phyloP scores from a whole-genome alignment of 2,888 invertebrate species.

The Nycteola revayana region DNA sequence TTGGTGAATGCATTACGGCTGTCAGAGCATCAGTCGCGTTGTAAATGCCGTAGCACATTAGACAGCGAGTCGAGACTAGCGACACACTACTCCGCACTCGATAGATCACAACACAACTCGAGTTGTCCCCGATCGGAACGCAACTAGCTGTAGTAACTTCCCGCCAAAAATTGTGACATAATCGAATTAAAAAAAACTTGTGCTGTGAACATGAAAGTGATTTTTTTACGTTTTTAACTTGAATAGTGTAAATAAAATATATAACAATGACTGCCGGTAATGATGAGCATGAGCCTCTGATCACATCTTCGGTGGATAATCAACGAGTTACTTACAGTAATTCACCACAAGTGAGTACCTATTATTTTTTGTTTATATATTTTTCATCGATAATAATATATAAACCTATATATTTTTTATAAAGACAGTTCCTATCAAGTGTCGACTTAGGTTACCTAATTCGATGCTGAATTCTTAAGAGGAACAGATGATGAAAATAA shows the following conservation, averaged over 20 bases:
- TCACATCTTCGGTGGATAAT: slow-evolving; percentile 69
- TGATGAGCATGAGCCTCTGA: slow-evolving; percentile 77
- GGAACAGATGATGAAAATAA: too few relatives aligned
- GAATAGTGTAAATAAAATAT: slow-evolving; percentile 19
- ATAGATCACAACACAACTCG: neutral
- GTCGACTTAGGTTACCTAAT: too few relatives aligned
- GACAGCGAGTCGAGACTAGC: neutral
- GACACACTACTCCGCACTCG: too few relatives aligned
- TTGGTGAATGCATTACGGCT: too few relatives aligned
- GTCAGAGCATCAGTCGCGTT: too few relatives aligned
- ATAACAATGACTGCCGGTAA: slow-evolving; percentile 66
- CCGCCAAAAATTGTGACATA: slow-evolving; percentile 41
- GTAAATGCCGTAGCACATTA: too few relatives aligned
- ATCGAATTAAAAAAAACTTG: slow-evolving; percentile 15
- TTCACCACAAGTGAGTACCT: slow-evolving; percentile 59
- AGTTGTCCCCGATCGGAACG: too few relatives aligned
- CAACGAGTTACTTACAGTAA: slow-evolving; percentile 64
- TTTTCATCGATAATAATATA: too few relatives aligned
- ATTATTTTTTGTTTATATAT: neutral
- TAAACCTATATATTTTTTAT: too few relatives aligned
- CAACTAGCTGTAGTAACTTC: slow-evolving; percentile 15
- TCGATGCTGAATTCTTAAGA: too few relatives aligned
- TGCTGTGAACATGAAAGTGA: slow-evolving; percentile 43
- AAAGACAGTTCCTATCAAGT: too few relatives aligned
- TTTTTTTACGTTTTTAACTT: slow-evolving; percentile 13